Evolutionary conservation across 2,113 vertebrate species (phyloP).

Genomic region (Alces alces): DNA sequence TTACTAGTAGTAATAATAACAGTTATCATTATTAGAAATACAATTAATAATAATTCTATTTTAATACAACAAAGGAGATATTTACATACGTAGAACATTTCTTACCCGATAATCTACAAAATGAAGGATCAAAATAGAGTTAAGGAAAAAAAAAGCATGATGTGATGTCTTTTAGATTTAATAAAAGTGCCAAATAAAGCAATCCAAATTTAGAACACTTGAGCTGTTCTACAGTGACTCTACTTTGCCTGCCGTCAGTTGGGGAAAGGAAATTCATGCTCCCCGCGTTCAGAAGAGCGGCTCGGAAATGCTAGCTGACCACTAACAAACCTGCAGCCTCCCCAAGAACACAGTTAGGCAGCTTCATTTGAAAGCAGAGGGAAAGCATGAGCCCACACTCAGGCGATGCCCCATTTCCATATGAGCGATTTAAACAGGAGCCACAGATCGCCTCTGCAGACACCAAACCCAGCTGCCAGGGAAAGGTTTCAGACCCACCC

Average conservation of each 20-base stretch:
- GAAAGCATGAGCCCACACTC: not conserved
- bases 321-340: slow-evolving; percentile 14
- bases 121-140: not conserved
- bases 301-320: slow-evolving; percentile 22
- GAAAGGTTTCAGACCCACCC: not conserved
- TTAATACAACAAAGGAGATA: not conserved
- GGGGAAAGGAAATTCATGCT: not conserved
- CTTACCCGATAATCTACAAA: not conserved
- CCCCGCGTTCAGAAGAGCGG: not conserved
- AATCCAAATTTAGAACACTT: slow-evolving; percentile 13
- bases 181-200: slow-evolving; percentile 18
- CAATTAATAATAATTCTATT: not conserved
- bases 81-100: not conserved
- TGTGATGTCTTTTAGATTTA: not conserved
- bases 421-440: not conserved
- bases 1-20: not conserved
- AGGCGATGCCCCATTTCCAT: not conserved
- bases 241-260: not conserved
- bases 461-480: slow-evolving; percentile 25
- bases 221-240: not conserved
- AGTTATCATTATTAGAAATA: not conserved
- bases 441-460: not conserved
- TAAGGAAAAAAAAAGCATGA: not conserved
- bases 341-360: not conserved
- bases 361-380: not conserved